Evolutionary conservation across 2,888 invertebrate species (phyloP).

Genomic region (Hypomecis atomaria): DNA sequence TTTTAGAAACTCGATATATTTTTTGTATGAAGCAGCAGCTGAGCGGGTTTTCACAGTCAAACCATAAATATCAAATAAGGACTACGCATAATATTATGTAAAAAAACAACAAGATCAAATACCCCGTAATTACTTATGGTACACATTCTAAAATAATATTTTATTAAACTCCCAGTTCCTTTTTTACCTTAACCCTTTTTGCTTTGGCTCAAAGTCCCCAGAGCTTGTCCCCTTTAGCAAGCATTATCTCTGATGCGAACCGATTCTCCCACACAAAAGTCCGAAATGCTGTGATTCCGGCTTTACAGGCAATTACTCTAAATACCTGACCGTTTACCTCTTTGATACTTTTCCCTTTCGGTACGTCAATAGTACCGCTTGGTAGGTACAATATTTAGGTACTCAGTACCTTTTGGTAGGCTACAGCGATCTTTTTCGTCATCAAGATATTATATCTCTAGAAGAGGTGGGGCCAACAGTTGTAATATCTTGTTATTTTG

Average conservation of each 20-base stretch:
- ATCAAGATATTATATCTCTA: no score
- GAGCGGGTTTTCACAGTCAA: no score
- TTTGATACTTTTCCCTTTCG: constrained; percentile 7
- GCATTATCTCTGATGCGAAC: neutral
- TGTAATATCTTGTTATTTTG: no score
- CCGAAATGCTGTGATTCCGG: constrained; percentile 17
- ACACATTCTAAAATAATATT: neutral
- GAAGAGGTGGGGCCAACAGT: no score
- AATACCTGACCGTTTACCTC: constrained; percentile 12
- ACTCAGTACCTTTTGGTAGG: no score
- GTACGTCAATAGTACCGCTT: neutral
- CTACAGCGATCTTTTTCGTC: no score
- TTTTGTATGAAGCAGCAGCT: no score
- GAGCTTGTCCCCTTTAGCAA: neutral
- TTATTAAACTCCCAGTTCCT: neutral
- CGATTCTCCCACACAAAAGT: constrained; percentile 7
- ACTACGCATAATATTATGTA: no score
- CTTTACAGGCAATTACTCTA: constrained; percentile 22
- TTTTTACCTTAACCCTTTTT: no score
- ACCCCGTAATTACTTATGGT: neutral
- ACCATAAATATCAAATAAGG: no score
- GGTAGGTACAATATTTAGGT: neutral
- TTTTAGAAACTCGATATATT: no score
- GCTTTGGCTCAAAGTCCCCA: neutral
- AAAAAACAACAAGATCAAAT: no score